Evolutionary conservation across 2,797 vertebrate genomes (phyloP).

Genomic region (Taeniopygia guttata): DNA sequence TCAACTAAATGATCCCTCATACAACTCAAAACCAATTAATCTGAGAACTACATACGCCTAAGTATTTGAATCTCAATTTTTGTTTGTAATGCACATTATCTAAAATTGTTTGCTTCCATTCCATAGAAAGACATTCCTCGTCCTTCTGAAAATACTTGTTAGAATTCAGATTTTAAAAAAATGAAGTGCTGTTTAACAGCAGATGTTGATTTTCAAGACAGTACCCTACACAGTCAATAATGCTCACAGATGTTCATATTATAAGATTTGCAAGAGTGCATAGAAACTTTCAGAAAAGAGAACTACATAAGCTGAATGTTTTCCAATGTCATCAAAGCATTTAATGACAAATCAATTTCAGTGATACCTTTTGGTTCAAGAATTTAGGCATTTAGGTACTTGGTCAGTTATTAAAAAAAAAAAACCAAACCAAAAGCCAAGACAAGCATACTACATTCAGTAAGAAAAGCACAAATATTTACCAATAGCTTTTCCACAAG

Average conservation of each 20-base stretch:
- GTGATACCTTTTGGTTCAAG: not conserved
- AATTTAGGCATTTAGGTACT: not conserved
- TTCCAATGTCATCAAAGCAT: not conserved
- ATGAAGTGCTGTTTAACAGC: not conserved
- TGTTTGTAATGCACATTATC: not conserved
- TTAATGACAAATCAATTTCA: not conserved
- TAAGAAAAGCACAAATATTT: constrained; percentile 55
- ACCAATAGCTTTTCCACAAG: constrained; percentile 96
- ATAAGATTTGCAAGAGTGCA: not conserved
- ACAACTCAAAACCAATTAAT: not conserved
- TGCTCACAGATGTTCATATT: not conserved
- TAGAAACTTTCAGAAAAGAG: not conserved
- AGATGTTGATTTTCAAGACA: not conserved
- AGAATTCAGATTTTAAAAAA: not conserved
- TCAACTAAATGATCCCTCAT: not conserved
- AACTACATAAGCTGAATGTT: not conserved
- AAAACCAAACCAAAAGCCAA: not conserved
- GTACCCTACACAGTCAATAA: not conserved
- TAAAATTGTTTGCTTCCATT: not conserved
- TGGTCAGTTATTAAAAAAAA: not conserved
- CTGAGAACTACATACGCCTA: not conserved
- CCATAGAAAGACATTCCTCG: not conserved
- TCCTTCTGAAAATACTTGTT: not conserved
- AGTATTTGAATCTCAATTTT: not conserved
- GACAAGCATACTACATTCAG: not conserved